Evolutionary conservation across 2,113 vertebrate species (phyloP), one percentile per base, ranked within the genome.

Genomic region (Tyrannus savana): DNA sequence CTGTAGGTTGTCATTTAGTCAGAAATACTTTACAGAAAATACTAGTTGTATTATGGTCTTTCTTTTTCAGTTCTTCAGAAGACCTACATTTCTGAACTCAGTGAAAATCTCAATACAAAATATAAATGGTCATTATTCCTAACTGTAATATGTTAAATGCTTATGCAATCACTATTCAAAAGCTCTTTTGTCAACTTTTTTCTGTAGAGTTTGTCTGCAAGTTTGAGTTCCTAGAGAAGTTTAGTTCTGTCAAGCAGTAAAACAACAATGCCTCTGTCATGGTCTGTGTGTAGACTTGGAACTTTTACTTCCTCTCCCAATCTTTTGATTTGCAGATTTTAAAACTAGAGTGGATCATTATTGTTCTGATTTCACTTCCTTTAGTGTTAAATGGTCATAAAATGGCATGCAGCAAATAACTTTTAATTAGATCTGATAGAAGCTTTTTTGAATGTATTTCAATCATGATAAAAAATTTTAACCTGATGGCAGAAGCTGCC

Each of bases 141-240:
- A 85, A 91, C 78, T 68, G 73, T 52, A 84, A 25, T 76, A 76
- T 56, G 28, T 46, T 72, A 53, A 77, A 72, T 79, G 53, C 89
- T 91, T 87, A 12, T 89, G 62, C 49, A 78, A 69, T 89, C 37
- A 21, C 60, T 78, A 13, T 78, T 94, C 77, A 91, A 93, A 91
- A 95, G 81, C 81, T 76, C 58, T 94, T 93, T 95, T 95, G 81
- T 95, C 62, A 72, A 33, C 18, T 89, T 89, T 87, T 66, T 82
- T 53, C 60, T 81, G 47, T 52, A 52, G 33, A 58, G 39, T 78
- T 92, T 89, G 41, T 84, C 74, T 90, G 89, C 49, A 82, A 69
- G 37, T 94, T 46, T 42, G 37, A 84, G 62, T 76, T 87, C 28
- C 41, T 87, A 33, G 25, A 76, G 74, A 82, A 84, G 24, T 69